Percentiles rank a stretch among this genome's conserved stretches.
Evolutionary conservation across 2,113 vertebrate genomes (phyloP).

Genomic region (Oncorhynchus masou): DNA sequence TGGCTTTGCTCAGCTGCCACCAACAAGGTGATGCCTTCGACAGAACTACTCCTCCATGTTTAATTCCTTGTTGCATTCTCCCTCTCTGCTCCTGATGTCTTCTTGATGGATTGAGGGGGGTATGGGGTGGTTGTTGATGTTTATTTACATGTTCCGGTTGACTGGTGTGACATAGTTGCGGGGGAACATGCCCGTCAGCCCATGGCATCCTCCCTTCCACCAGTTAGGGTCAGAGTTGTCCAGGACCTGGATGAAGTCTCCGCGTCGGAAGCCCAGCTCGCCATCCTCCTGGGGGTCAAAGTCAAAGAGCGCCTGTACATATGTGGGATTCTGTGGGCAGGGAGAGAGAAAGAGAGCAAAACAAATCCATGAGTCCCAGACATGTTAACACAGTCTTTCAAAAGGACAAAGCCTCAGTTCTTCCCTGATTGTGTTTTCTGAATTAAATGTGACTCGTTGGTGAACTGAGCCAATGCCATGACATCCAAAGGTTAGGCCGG

Average conservation of each 20-base stretch:
- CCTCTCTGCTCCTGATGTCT: constrained; percentile 84
- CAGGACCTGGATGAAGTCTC: constrained; percentile 98
- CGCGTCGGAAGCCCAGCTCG: constrained; percentile 95
- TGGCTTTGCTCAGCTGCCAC: constrained; percentile 54
- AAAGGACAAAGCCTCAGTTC: background rate
- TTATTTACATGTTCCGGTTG: constrained; percentile 91
- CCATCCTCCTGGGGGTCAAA: constrained; percentile 98
- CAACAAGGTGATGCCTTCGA: constrained; percentile 44
- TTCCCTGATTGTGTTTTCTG: background rate
- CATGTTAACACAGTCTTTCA: background rate
- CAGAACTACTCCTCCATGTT: constrained; percentile 36
- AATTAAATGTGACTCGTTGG: background rate
- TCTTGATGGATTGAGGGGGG: constrained; percentile 52
- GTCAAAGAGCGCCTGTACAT: constrained; percentile 98
- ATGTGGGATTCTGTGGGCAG: constrained; percentile 73
- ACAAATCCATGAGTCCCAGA: background rate
- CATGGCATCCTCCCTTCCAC: constrained; percentile 98
- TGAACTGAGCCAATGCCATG: background rate
- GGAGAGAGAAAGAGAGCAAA: background rate
- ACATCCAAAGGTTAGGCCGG: too few relatives aligned
- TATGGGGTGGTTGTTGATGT: constrained; percentile 35
- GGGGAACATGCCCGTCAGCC: constrained; percentile 98
- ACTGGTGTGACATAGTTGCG: constrained; percentile 98
- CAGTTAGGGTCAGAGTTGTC: constrained; percentile 99
- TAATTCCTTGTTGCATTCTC: constrained; percentile 71